A percentile compares a stretch with the other conserved stretches of the same genome.
These are phyloP conservation scores for Cylloceria caligata DNA, from an alignment of 2,888 invertebrate genomes.

Conservation along the genomic window DNA sequence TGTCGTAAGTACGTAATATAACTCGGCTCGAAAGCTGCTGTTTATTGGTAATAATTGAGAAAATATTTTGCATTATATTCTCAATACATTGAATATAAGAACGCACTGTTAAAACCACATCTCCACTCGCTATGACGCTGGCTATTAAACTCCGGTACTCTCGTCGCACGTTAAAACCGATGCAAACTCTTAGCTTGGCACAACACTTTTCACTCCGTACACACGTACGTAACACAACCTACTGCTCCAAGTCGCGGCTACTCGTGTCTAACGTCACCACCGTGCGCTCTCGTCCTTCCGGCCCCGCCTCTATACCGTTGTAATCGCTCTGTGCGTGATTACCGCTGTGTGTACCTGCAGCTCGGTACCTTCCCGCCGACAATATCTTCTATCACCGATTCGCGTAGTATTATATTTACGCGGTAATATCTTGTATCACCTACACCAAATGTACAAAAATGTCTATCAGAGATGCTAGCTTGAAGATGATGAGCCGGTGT, in stretches of 20 bases:
- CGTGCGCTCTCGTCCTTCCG: conserved; percentile 15
- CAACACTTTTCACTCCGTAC: background rate
- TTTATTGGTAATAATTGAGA: background rate
- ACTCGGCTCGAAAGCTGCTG: background rate
- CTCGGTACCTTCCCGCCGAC: conserved; percentile 10
- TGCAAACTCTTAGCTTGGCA: background rate
- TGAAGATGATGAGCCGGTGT: too few relatives aligned
- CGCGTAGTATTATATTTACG: background rate
- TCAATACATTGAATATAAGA: background rate
- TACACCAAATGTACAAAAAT: too few relatives aligned
- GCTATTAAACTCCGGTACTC: background rate
- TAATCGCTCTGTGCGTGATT: background rate
- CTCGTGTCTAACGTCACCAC: conserved; percentile 17
- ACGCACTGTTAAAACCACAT: background rate
- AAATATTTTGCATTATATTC: background rate
- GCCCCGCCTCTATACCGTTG: background rate
- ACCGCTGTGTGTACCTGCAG: background rate
- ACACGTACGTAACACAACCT: background rate
- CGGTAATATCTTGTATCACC: background rate
- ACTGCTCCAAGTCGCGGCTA: background rate
- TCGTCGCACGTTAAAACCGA: background rate
- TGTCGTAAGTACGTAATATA: background rate
- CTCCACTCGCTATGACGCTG: background rate
- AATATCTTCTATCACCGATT: background rate
- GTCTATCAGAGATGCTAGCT: too few relatives aligned